Conservation (phyloP, 92 coral and sea anemone species). For the Palythoa grandiflora region DNA sequence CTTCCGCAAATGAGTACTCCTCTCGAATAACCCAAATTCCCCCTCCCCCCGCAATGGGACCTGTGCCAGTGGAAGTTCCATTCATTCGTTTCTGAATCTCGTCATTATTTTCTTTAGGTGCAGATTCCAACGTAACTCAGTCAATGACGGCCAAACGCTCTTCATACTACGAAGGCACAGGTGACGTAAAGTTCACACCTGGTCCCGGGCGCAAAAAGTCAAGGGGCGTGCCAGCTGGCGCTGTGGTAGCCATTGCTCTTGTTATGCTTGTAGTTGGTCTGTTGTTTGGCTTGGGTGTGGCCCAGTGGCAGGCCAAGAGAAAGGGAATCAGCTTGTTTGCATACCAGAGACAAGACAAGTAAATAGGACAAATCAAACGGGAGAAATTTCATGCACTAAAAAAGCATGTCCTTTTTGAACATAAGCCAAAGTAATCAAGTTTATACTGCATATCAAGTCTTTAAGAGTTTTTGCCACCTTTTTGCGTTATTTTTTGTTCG, state of each 20-base stretch:
- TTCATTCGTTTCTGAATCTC: neutral
- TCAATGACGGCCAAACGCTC: constrained; percentile 5
- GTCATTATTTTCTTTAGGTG: neutral
- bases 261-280: constrained; percentile 29
- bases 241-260: constrained; percentile 27
- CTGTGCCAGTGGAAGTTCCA: neutral
- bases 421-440: no score
- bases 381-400: neutral
- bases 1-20: no score
- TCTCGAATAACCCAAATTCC: no score
- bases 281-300: constrained; percentile 23
- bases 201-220: constrained; percentile 4
- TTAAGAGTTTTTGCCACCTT: no score
- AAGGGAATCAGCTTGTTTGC: constrained; percentile 31
- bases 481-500: no score
- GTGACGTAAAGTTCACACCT: neutral
- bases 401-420: no score
- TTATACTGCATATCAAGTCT: no score
- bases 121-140: neutral
- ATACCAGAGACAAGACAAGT: constrained; percentile 28
- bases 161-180: constrained; percentile 20
- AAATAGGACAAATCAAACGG: neutral
- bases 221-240: constrained; percentile 34
- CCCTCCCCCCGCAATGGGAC: neutral
- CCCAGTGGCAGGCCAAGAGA: constrained; percentile 45